phyloP scores from a whole-genome alignment of 2,797 vertebrate genomes.

The Pygocentrus nattereri region DNA sequence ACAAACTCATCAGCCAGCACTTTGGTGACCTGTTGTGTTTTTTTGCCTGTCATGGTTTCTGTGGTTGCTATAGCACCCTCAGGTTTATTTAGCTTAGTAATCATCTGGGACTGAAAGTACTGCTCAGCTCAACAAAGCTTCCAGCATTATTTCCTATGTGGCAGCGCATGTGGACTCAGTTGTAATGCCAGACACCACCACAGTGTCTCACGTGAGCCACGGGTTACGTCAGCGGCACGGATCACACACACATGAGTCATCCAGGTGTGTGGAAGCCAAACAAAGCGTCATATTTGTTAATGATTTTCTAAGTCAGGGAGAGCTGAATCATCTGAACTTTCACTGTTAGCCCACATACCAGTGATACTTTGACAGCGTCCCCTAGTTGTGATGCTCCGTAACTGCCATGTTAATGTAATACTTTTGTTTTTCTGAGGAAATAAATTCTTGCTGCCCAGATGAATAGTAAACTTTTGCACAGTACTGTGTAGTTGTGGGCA shows the following conservation, averaged over 20 bases:
- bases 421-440: too few relatives aligned
- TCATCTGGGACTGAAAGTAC: slow-evolving; percentile 41
- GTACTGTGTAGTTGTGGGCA: too few relatives aligned
- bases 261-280: background rate
- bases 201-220: slow-evolving; percentile 21
- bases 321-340: background rate
- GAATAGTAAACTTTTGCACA: too few relatives aligned
- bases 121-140: slow-evolving; percentile 46
- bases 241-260: slow-evolving; percentile 29
- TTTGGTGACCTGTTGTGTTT: slow-evolving; percentile 40
- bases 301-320: background rate
- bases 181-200: slow-evolving; percentile 60
- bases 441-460: too few relatives aligned
- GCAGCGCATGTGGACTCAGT: slow-evolving; percentile 40
- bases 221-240: slow-evolving; percentile 15
- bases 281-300: background rate
- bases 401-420: background rate
- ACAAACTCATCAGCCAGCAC: background rate
- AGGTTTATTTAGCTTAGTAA: slow-evolving; percentile 45
- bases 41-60: slow-evolving; percentile 28
- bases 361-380: background rate
- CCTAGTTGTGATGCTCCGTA: background rate
- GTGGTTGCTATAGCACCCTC: slow-evolving; percentile 24
- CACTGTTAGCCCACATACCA: background rate
- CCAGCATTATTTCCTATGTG: slow-evolving; percentile 53